phyloP scores from a whole-genome alignment of 2,888 invertebrate genomes.

The Incurvaria masculella region DNA sequence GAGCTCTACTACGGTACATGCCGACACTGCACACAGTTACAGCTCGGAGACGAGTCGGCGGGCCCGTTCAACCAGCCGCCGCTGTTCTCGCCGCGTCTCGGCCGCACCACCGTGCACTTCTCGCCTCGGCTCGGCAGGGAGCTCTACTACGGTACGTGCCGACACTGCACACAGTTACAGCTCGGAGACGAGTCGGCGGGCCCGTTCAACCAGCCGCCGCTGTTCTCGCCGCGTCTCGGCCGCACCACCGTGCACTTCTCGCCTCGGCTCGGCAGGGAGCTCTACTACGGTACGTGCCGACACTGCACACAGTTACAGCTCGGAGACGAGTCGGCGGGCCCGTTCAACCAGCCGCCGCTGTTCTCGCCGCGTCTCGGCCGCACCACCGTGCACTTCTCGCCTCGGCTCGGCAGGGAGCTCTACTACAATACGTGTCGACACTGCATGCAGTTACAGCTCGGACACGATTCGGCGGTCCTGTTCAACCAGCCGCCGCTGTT shows the following conservation, averaged over 20 bases:
- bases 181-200: too few species aligned
- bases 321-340: too few species aligned
- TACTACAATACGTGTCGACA: slow-evolving; percentile 30
- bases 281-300: slow-evolving; percentile 31
- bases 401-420: slow-evolving; percentile 36
- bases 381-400: slow-evolving; percentile 30
- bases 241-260: slow-evolving; percentile 31
- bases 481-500: slow-evolving; percentile 33
- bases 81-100: slow-evolving; percentile 39
- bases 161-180: too few species aligned
- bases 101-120: slow-evolving; percentile 29
- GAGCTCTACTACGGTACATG: slow-evolving; percentile 31
- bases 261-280: slow-evolving; percentile 36
- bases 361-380: slow-evolving; percentile 41
- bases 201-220: too few species aligned
- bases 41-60: too few species aligned
- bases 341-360: too few species aligned
- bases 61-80: too few species aligned
- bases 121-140: slow-evolving; percentile 40
- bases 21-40: too few species aligned
- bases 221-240: slow-evolving; percentile 39
- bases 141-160: slow-evolving; percentile 29
- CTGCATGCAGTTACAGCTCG: too few species aligned
- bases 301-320: too few species aligned
- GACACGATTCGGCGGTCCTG: too few species aligned